phyloP scores from a whole-genome alignment of 2,797 vertebrate species.

The Alectoris magna region DNA sequence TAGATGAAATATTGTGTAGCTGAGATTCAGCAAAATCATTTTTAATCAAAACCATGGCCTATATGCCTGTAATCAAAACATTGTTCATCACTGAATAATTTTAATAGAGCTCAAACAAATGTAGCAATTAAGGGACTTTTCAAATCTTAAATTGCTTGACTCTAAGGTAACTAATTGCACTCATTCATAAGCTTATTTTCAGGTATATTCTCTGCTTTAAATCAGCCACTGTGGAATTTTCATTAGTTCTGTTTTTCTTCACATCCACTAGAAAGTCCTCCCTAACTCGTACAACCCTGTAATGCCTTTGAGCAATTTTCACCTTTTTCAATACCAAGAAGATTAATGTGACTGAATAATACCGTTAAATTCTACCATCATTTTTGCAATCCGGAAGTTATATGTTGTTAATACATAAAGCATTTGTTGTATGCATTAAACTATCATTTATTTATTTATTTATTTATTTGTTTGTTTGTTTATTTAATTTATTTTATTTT shows the following conservation, averaged over 20 bases:
- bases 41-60: conserved; percentile 30
- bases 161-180: conserved; percentile 29
- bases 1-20: background rate
- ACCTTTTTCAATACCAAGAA: background rate
- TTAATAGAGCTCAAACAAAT: conserved; percentile 39
- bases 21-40: background rate
- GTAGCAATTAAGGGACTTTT: conserved; percentile 23
- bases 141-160: conserved; percentile 10
- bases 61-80: conserved; percentile 33
- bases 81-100: conserved; percentile 40
- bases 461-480: too few relatives aligned
- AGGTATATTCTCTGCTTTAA: conserved; percentile 7
- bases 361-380: background rate
- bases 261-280: accelerated
- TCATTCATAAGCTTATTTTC: conserved; percentile 20
- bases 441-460: background rate
- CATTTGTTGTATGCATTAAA: accelerated
- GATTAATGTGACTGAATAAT: background rate
- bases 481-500: background rate
- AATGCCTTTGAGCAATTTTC: background rate
- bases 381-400: background rate
- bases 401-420: background rate
- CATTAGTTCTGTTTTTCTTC: conserved; percentile 18
- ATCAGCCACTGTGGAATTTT: conserved; percentile 5
- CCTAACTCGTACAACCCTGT: background rate